A percentile compares a stretch with the other conserved stretches of the same genome.
These are phyloP conservation scores for Argyrosomus regius DNA, from an alignment of 2,797 vertebrate genomes.

Conservation along the genomic window DNA sequence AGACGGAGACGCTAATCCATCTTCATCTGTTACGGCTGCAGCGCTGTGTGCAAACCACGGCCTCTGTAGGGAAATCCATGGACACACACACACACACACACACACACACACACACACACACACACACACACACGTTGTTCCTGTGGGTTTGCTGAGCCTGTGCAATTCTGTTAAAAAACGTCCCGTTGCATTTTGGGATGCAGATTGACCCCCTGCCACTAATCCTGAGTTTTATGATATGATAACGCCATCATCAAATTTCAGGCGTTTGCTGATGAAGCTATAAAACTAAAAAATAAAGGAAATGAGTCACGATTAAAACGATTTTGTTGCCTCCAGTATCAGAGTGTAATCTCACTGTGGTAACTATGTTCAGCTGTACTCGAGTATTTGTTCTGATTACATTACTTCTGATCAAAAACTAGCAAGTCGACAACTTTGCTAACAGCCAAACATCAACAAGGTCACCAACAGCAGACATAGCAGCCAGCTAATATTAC, in stretches of 20 bases:
- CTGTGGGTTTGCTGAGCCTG: slow-evolving; percentile 41
- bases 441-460: too few species aligned
- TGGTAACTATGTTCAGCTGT: too few species aligned
- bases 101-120: slow-evolving; percentile 8
- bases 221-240: slow-evolving; percentile 24
- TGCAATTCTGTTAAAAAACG: slow-evolving; percentile 31
- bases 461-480: too few species aligned
- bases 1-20: slow-evolving; percentile 64
- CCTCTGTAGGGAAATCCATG: slow-evolving; percentile 45
- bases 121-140: slow-evolving; percentile 5
- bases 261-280: slow-evolving; percentile 40
- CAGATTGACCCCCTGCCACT: slow-evolving; percentile 27
- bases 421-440: too few species aligned
- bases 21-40: slow-evolving; percentile 67
- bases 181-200: slow-evolving; percentile 27
- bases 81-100: background rate
- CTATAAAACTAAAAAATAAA: background rate
- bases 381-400: too few species aligned
- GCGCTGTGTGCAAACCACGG: slow-evolving; percentile 15
- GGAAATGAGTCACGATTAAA: background rate
- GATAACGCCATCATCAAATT: slow-evolving; percentile 33
- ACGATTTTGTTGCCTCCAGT: too few species aligned
- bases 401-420: too few species aligned
- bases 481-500: too few species aligned
- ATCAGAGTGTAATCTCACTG: too few species aligned